phyloP scores from a whole-genome alignment of 2,888 invertebrate genomes.

The Polydrusus tereticollis region DNA sequence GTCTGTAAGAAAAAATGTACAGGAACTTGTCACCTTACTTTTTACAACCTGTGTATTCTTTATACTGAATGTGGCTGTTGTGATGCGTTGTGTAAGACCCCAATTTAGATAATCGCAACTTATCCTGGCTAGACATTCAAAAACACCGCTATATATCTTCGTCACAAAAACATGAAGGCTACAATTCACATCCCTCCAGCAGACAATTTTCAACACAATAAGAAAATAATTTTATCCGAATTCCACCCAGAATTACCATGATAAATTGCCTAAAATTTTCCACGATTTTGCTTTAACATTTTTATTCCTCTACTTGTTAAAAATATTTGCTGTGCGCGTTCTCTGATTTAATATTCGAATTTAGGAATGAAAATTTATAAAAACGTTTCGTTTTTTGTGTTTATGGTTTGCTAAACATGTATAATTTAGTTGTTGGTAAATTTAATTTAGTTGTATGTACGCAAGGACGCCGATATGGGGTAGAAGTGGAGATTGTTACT shows the following conservation, averaged over 20 bases:
- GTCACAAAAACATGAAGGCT: neutral
- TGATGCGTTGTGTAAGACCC: neutral
- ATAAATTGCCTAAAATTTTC: slow-evolving; percentile 15
- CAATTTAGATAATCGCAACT: neutral
- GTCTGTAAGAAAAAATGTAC: no score
- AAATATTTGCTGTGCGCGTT: slow-evolving; percentile 69
- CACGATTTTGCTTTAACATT: slow-evolving; percentile 13
- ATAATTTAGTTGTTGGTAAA: no score
- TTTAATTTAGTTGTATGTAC: no score
- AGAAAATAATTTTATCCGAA: slow-evolving; percentile 12
- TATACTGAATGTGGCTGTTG: neutral
- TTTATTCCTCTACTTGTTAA: slow-evolving; percentile 7
- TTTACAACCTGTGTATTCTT: no score
- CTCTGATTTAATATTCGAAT: neutral
- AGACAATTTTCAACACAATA: slow-evolving; percentile 10
- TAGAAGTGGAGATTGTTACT: no score
- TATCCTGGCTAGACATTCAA: neutral
- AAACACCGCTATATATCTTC: neutral
- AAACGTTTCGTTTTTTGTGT: neutral
- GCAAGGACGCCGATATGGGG: no score
- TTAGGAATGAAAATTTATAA: neutral
- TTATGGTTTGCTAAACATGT: no score
- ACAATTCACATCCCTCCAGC: neutral
- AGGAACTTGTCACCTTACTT: no score
- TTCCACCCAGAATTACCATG: slow-evolving; percentile 11